Conservation (phyloP, 2,113 vertebrate species). For the Elaphurus davidianus region DNA sequence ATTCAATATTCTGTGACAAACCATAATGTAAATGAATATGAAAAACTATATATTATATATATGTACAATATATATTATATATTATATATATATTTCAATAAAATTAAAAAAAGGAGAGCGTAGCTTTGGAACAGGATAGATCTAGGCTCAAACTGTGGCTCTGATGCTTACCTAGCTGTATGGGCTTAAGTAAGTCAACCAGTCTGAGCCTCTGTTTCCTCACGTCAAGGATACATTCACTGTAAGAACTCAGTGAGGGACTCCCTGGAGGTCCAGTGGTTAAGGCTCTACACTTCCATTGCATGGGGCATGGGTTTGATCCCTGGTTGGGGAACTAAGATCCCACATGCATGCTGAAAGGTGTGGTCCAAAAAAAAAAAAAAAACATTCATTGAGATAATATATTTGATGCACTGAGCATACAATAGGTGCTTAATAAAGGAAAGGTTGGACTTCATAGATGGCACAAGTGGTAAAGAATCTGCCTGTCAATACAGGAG, state of each 20-base stretch:
- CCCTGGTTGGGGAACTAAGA: not conserved
- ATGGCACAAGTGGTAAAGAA: not conserved
- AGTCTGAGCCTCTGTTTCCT: not conserved
- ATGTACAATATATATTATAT: not conserved
- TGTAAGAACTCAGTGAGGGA: not conserved
- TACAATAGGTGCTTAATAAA: not conserved
- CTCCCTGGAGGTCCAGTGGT: not conserved
- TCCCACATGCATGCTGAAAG: not conserved
- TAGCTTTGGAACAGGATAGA: not conserved
- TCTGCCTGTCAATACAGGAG: not conserved
- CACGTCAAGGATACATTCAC: not conserved
- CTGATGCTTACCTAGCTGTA: not conserved
- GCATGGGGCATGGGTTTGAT: not conserved
- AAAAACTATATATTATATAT: not conserved
- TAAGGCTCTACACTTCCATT: not conserved
- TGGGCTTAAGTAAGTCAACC: not conserved
- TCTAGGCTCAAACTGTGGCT: not conserved
- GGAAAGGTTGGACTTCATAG: not conserved
- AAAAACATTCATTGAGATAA: not conserved
- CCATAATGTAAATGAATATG: not conserved
- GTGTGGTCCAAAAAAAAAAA: not conserved
- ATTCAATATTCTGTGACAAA: not conserved
- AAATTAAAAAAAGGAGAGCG: fast-evolving
- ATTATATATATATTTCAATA: not conserved
- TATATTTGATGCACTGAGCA: not conserved